Base-by-base conservation (phyloP, 2,888 invertebrate genomes). In the Cosmia trapezina region DNA sequence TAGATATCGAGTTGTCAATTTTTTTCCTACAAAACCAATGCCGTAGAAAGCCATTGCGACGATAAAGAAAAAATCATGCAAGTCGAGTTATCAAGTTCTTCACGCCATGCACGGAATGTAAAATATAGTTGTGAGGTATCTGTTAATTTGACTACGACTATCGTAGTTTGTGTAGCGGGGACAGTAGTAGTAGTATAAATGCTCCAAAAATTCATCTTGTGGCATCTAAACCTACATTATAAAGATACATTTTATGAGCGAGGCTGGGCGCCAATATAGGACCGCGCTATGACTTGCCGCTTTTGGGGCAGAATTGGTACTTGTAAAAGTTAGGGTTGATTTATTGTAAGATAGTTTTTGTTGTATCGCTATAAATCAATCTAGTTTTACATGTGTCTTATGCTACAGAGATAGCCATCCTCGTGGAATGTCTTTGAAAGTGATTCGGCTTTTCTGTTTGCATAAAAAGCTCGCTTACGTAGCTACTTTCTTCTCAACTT, bases 301-400 rank as follows among this genome's bases (percentile, higher is more conserved):
- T 83, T 83, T 83, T 61, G 57, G 54, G 60, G 41, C 64, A 64
- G 62, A 76, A 83, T 79, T 78, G 70, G 66, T 80, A 71, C 77
- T 75, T 78, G 67, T 62, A 67, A 72, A 78, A 80, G 76, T 76
- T 77, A 76, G 73, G 83, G 79, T 83, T 88, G 89, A 89, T 89
- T 87, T 88, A 89, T 88, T 65, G 80, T 57, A 45, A 64, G 73
- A 82, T 80, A 83, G 70, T 78, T 81, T 80, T 78, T 78, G 79
- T 74, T 81, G 70, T 84, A 77, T 75, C 67, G 70, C 75, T 74
- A 84, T 87, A 88, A 84, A 86, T 88, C 87, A 83, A 78, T 69
- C 76, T 51, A 49, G 74, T 72, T 81, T 78, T 75, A 84, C 82
- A 80, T 66, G 80, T 82, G 73, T 74, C 75, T 63, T 61, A 70